A percentile compares a stretch with the other conserved stretches of the same genome.
phyloP scores from a whole-genome alignment of 2,888 invertebrate species.

The Nomada lathburiana region DNA sequence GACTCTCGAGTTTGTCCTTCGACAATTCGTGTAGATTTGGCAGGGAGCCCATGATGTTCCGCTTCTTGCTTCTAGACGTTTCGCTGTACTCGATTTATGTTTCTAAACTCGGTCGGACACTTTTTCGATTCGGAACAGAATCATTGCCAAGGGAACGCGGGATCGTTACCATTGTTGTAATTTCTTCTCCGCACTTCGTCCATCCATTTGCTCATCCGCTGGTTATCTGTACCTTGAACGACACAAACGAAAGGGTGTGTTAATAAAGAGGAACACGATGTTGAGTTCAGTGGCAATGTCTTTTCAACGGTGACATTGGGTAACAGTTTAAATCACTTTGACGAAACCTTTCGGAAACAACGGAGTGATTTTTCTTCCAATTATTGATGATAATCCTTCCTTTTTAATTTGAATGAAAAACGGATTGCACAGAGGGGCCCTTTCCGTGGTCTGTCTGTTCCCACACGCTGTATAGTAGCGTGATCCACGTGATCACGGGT shows the following conservation, averaged over 20 bases:
- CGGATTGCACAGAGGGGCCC: too few relatives aligned
- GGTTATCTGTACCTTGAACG: constrained; percentile 21
- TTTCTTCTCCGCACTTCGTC: background rate
- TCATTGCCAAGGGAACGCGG: constrained; percentile 28
- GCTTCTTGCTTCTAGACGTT: constrained; percentile 48
- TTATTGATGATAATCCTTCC: too few relatives aligned
- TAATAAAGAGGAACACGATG: too few relatives aligned
- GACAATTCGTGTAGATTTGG: constrained; percentile 89
- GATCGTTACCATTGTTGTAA: constrained; percentile 14
- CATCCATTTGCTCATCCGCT: constrained; percentile 7
- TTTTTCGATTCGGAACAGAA: constrained; percentile 26
- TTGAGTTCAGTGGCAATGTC: too few relatives aligned
- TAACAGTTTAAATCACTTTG: background rate
- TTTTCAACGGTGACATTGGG: too few relatives aligned
- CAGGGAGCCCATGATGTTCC: constrained; percentile 87
- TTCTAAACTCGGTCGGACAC: constrained; percentile 7
- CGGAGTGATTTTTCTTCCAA: too few relatives aligned
- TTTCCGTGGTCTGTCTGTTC: too few relatives aligned
- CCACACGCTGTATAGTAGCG: too few relatives aligned
- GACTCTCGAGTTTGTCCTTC: constrained; percentile 81
- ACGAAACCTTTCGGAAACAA: too few relatives aligned
- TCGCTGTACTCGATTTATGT: background rate
- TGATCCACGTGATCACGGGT: too few relatives aligned
- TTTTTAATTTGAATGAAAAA: too few relatives aligned
- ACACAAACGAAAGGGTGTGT: background rate